Evolutionary conservation across 2,888 invertebrate species (phyloP), one percentile per base, ranked within the genome.

Genomic region (Lissocephala sabroskyi): DNA sequence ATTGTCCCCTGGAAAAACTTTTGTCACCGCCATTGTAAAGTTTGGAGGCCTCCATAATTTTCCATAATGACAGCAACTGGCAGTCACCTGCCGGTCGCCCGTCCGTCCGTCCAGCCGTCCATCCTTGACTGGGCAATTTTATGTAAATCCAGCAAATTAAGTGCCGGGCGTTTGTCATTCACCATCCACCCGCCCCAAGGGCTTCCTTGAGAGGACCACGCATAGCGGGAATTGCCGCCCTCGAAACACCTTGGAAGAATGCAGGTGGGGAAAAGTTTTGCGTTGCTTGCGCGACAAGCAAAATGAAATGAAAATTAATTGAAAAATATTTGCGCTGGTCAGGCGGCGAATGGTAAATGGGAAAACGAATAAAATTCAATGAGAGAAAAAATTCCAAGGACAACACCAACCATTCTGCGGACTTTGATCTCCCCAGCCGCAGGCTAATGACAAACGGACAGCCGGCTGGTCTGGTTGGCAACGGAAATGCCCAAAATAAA

Each of bases 101-200:
- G n/a, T n/a, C n/a, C n/a, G n/a, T n/a, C n/a, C n/a, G 41, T 37
- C 39, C 16, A 36, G 44, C 26, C 32, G 18, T 9, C 17, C 41
- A 45, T 47, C 28, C 29, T 41, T 42, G 37, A 11, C 13, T 41
- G 54, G 45, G 29, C 32, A 45, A 51, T 60, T 45, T 68, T 74
- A 77, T 65, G 68, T 60, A 74, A 77, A 77, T 70, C 77, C 65
- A 52, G 52, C 56, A 70, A 70, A 77, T 70, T 74, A 77, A 70
- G 68, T 77, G 70, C 53, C 70, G 53, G 49, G 41, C 57, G 62
- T 47, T 57, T 54, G 54, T 43, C 61, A 56, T 46, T 42, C n/a
- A n/a, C n/a, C n/a, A n/a, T n/a, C n/a, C n/a, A n/a, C n/a, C n/a
- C n/a, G n/a, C n/a, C n/a, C n/a, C n/a, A n/a, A n/a, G n/a, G n/a